Evolutionary conservation across 1,140 invertebrate species (phyloP).

Genomic region (Calephelis nemesis): DNA sequence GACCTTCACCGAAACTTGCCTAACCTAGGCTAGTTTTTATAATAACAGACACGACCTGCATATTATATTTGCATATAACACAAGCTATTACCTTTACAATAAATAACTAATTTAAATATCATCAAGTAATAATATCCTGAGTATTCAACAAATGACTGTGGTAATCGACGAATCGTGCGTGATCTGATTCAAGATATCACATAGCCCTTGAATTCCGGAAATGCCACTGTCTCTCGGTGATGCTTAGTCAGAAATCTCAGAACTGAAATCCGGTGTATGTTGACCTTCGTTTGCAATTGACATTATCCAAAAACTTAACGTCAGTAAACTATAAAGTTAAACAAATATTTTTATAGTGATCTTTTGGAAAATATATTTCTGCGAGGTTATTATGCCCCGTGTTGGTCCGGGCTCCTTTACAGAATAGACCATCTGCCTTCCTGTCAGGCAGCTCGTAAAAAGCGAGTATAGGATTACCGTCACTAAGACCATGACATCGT

Average conservation of each 20-base stretch:
- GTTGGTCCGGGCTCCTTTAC: too few relatives aligned
- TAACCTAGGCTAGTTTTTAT: slow-evolving; percentile 7
- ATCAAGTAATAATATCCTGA: slow-evolving; percentile 13
- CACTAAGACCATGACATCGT: too few relatives aligned
- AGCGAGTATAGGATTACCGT: too few relatives aligned
- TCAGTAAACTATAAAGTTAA: too few relatives aligned
- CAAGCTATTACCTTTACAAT: slow-evolving; percentile 13
- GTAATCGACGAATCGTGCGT: slow-evolving; percentile 10
- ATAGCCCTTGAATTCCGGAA: slow-evolving; percentile 11
- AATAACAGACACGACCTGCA: slow-evolving; percentile 5
- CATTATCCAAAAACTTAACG: too few relatives aligned
- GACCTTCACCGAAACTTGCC: slow-evolving; percentile 9
- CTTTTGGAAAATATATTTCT: too few relatives aligned
- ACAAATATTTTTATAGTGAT: too few relatives aligned
- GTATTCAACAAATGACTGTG: slow-evolving; percentile 10
- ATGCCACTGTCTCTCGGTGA: slow-evolving; percentile 8
- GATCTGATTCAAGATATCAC: slow-evolving; percentile 11
- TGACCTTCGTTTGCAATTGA: not conserved
- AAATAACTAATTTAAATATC: slow-evolving; percentile 18
- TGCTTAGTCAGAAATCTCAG: not conserved
- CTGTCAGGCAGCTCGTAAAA: too few relatives aligned
- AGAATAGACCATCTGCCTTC: too few relatives aligned
- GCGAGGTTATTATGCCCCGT: too few relatives aligned
- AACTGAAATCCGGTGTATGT: not conserved
- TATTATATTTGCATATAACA: slow-evolving; percentile 14